Evolutionary conservation across 2,797 vertebrate genomes (phyloP).

Genomic region (Neomorphus geoffroyi): DNA sequence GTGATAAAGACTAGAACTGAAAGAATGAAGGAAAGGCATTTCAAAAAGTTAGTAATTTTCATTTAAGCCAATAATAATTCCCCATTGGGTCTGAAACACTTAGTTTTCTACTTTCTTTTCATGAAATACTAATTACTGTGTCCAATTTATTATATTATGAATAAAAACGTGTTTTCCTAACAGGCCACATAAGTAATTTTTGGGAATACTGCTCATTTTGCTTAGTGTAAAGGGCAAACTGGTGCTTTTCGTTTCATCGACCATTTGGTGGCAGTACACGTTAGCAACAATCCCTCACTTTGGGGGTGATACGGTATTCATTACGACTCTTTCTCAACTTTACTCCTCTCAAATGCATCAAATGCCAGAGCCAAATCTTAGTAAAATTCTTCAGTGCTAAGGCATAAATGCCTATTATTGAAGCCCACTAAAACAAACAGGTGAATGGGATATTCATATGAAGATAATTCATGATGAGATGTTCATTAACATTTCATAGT

Average conservation of each 20-base stretch:
- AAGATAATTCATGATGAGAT: background rate
- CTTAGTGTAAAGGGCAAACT: background rate
- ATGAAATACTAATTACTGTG: background rate
- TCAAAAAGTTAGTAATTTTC: background rate
- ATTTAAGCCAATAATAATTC: background rate
- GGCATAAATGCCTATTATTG: background rate
- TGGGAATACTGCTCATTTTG: background rate
- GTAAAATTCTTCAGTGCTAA: background rate
- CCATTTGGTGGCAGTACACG: slow-evolving; percentile 76
- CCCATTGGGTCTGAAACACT: background rate
- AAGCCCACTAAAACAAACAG: background rate
- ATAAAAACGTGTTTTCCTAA: background rate
- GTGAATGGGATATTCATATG: background rate
- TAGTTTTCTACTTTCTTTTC: background rate
- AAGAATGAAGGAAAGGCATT: background rate
- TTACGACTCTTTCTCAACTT: background rate
- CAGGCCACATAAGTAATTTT: background rate
- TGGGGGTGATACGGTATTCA: background rate
- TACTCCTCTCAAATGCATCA: background rate
- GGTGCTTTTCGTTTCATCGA: slow-evolving; percentile 41
- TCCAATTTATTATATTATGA: background rate
- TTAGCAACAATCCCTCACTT: slow-evolving; percentile 47
- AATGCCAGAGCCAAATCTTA: background rate
- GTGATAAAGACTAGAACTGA: background rate
- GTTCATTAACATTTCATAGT: background rate